Evolutionary conservation across 2,888 invertebrate species (phyloP).

Genomic region (Lysandra coridon): DNA sequence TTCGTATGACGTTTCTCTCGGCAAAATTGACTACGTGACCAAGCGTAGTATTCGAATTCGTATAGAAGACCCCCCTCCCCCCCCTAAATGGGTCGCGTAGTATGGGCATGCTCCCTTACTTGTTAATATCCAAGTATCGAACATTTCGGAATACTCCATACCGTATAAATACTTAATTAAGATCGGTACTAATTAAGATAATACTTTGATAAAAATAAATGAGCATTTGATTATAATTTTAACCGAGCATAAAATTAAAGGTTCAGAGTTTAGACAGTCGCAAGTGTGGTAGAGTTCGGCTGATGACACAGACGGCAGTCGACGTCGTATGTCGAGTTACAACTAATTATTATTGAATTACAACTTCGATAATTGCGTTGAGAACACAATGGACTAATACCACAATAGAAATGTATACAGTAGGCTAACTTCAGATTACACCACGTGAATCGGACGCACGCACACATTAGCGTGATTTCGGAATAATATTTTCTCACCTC

Average conservation of each 20-base stretch:
- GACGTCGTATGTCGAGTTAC: constrained; percentile 5
- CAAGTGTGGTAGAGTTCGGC: neutral
- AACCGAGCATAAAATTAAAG: neutral
- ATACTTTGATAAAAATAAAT: neutral
- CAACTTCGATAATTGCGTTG: constrained; percentile 9
- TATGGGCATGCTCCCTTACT: too few species aligned
- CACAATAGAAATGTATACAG: neutral
- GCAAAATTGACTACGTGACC: too few species aligned
- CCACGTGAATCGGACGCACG: too few species aligned
- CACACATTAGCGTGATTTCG: too few species aligned
- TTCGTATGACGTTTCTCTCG: too few species aligned
- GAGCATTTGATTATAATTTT: neutral
- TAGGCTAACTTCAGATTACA: neutral
- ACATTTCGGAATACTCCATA: neutral
- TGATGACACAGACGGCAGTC: neutral
- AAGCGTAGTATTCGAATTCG: too few species aligned
- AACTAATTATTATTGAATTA: constrained; percentile 3
- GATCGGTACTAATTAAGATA: neutral
- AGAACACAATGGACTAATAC: neutral
- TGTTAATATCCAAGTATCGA: neutral
- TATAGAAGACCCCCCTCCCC: too few species aligned
- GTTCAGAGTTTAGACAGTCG: neutral
- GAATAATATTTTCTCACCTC: too few species aligned
- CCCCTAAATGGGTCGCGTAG: too few species aligned
- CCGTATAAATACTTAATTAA: neutral